phyloP scores from a whole-genome alignment of 1,140 invertebrate genomes.

The Mycetomoellerius zeteki region DNA sequence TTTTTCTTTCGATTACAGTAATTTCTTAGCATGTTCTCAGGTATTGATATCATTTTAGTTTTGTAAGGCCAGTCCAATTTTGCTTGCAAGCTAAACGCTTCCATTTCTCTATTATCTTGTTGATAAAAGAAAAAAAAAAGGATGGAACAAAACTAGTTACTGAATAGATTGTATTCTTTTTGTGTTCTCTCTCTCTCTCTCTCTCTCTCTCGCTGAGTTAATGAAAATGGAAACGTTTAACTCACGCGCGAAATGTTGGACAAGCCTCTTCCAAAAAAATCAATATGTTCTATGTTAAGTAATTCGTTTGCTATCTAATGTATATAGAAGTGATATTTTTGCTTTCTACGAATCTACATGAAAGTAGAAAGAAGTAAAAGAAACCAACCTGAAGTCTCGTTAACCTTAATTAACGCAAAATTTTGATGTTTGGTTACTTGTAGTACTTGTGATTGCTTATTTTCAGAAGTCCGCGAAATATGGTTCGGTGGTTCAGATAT shows the following conservation, averaged over 20 bases:
- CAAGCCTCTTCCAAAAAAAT: background rate
- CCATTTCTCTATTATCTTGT: too few relatives aligned
- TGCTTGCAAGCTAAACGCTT: too few relatives aligned
- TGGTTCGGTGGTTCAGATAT: conserved; percentile 67
- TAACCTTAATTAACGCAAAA: conserved; percentile 72
- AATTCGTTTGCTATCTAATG: background rate
- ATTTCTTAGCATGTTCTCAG: background rate
- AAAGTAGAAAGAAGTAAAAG: conserved; percentile 37
- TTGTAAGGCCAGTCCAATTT: too few relatives aligned
- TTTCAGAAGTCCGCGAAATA: conserved; percentile 44
- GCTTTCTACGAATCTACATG: too few relatives aligned
- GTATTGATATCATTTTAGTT: background rate
- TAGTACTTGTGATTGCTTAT: conserved; percentile 60
- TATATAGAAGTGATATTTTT: background rate
- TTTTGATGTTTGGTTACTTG: conserved; percentile 65
- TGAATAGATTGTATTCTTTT: too few relatives aligned
- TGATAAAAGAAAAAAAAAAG: too few relatives aligned
- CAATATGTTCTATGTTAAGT: background rate
- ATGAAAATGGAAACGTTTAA: too few relatives aligned
- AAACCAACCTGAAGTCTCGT: conserved; percentile 70
- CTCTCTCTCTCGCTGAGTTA: too few relatives aligned
- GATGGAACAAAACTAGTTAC: too few relatives aligned
- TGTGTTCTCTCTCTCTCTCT: too few relatives aligned
- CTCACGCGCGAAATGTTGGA: too few relatives aligned
- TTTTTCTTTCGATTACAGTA: background rate